A percentile compares a stretch with the other conserved stretches of the same genome.
Evolutionary conservation across 2,888 invertebrate species (phyloP).

Genomic region (Syritta pipiens): DNA sequence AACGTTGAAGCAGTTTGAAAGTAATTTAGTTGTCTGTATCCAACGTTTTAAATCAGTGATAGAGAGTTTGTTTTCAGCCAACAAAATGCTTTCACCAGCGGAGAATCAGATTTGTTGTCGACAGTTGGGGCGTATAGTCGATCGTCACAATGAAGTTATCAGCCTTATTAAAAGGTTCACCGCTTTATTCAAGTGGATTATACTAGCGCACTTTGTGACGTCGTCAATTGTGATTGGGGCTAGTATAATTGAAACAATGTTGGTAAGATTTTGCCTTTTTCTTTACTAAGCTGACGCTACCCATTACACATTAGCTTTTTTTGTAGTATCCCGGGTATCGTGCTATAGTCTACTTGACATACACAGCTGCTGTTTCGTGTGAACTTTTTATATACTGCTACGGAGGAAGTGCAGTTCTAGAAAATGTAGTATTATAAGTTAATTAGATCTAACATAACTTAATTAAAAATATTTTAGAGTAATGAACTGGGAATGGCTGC

Average conservation of each 20-base stretch:
- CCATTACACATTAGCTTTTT: background rate
- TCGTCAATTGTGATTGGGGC: constrained; percentile 45
- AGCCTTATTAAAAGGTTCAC: constrained; percentile 24
- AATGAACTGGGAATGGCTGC: constrained; percentile 33
- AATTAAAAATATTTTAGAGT: constrained; percentile 4
- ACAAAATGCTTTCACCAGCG: background rate
- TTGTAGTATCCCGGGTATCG: constrained; percentile 31
- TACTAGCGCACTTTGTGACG: constrained; percentile 38
- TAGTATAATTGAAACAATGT: constrained; percentile 43
- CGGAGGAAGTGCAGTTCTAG: constrained; percentile 27
- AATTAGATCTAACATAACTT: background rate
- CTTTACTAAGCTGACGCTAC: background rate
- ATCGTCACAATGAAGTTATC: constrained; percentile 44
- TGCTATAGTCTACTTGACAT: constrained; percentile 8
- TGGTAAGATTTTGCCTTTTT: constrained; percentile 16
- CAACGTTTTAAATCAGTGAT: too few relatives aligned
- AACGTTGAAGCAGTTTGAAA: constrained; percentile 1
- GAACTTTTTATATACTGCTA: constrained; percentile 46
- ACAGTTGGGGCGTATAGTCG: constrained; percentile 3
- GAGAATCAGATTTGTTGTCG: constrained; percentile 9
- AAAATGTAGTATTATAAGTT: constrained; percentile 7
- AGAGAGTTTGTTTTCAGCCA: constrained; percentile 3
- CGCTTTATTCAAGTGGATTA: constrained; percentile 34
- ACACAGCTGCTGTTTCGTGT: constrained; percentile 18
- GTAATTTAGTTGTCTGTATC: background rate